phyloP scores from a whole-genome alignment of 2,797 vertebrate genomes.

The Rhinophrynus dorsalis region DNA sequence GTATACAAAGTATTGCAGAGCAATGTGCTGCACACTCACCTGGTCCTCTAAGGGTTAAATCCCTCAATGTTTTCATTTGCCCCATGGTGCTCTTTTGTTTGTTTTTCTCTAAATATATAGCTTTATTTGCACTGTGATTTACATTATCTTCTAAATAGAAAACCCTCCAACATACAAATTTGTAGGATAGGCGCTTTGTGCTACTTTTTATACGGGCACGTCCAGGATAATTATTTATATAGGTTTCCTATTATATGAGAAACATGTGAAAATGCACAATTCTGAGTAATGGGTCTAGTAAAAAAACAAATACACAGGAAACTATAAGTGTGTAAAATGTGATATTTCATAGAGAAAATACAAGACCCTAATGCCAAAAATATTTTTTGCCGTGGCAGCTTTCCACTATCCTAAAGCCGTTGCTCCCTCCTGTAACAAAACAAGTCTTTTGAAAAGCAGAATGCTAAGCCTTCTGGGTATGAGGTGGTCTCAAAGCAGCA shows the following conservation, averaged over 20 bases:
- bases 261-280: slow-evolving; percentile 58
- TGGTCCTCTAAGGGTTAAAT: too few relatives aligned
- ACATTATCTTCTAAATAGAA: slow-evolving; percentile 1
- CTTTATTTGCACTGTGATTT: neutral
- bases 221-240: slow-evolving; percentile 60
- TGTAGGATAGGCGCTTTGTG: slow-evolving; percentile 48
- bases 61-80: too few relatives aligned
- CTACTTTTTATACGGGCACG: slow-evolving; percentile 56
- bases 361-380: slow-evolving; percentile 2
- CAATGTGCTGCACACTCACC: too few relatives aligned
- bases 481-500: slow-evolving; percentile 30
- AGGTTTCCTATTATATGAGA: slow-evolving; percentile 58
- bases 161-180: neutral
- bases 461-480: slow-evolving; percentile 34
- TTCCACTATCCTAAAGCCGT: slow-evolving; percentile 38
- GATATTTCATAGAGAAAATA: slow-evolving; percentile 49
- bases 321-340: slow-evolving; percentile 60
- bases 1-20: too few relatives aligned
- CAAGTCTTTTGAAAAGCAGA: slow-evolving; percentile 38
- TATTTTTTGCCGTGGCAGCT: slow-evolving; percentile 37
- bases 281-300: slow-evolving; percentile 54
- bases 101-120: too few relatives aligned
- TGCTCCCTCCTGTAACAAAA: slow-evolving; percentile 47
- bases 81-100: too few relatives aligned
- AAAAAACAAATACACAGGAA: slow-evolving; percentile 64